Percentiles rank a stretch among this genome's conserved stretches.
These are phyloP conservation scores for Danio jaintianensis DNA, from an alignment of 2,797 vertebrate species.

Conservation along the genomic window DNA sequence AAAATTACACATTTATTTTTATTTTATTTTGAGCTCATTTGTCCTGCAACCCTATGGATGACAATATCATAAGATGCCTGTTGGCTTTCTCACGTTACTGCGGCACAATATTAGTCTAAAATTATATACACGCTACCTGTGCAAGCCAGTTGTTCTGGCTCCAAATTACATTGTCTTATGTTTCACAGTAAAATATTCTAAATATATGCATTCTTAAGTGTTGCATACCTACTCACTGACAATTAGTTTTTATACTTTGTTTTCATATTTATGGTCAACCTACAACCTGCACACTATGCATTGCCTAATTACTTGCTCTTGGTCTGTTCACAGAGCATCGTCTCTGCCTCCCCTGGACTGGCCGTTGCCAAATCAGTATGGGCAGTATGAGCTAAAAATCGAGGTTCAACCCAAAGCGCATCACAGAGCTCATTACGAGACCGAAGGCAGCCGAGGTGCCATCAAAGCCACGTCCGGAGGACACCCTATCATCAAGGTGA, in stretches of 20 bases:
- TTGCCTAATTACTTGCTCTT: constrained; percentile 39
- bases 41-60: neutral
- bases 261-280: neutral
- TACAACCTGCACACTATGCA: neutral
- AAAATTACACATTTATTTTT: too few relatives aligned
- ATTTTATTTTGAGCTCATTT: neutral
- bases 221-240: neutral
- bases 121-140: neutral
- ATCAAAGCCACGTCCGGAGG: constrained; percentile 94
- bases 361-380: constrained; percentile 93
- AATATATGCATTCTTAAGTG: constrained; percentile 6
- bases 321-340: constrained; percentile 86
- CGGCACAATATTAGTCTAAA: neutral
- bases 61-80: neutral
- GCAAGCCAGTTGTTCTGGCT: neutral
- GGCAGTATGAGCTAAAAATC: constrained; percentile 96
- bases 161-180: neutral
- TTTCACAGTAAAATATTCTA: neutral
- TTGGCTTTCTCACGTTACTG: too few relatives aligned
- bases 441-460: constrained; percentile 97
- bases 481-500: constrained; percentile 97
- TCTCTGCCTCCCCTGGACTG: constrained; percentile 97
- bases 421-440: constrained; percentile 98
- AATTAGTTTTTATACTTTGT: neutral
- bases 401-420: constrained; percentile 99